These are phyloP conservation scores for Apamea epomidion DNA, from an alignment of 2,888 invertebrate species.

Conservation along the genomic window DNA sequence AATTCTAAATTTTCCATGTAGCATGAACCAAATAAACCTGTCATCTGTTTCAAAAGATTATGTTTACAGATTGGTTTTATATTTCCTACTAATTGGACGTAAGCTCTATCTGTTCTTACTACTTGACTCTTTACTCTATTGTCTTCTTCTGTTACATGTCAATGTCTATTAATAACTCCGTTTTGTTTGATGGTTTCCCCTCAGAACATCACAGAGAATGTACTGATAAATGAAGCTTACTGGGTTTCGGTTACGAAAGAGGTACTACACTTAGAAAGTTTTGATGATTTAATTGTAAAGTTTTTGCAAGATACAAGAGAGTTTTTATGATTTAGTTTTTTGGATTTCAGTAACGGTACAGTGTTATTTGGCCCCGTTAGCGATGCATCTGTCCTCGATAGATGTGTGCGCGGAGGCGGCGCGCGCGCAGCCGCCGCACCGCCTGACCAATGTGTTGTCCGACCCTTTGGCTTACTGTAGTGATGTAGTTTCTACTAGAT, in stretches of 20 bases:
- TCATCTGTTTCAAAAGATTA: conserved; percentile 78
- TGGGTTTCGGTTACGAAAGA: conserved; percentile 98
- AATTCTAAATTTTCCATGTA: conserved; percentile 79
- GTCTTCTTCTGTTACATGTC: conserved; percentile 74
- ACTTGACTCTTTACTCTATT: conserved; percentile 70
- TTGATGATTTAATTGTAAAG: conserved; percentile 90
- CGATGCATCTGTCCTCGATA: conserved; percentile 91
- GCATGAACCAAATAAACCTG: conserved; percentile 79
- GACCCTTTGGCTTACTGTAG: conserved; percentile 90
- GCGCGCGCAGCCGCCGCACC: conserved; percentile 76
- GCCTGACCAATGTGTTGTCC: conserved; percentile 84
- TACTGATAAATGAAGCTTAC: conserved; percentile 98
- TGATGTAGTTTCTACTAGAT: conserved; percentile 89
- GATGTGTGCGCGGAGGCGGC: conserved; percentile 82
- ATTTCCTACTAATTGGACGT: conserved; percentile 85
- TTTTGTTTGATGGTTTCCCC: conserved; percentile 92
- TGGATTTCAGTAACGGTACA: conserved; percentile 90
- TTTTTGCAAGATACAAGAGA: conserved; percentile 90
- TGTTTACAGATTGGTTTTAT: conserved; percentile 86
- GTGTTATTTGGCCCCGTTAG: conserved; percentile 91
- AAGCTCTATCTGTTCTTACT: conserved; percentile 81
- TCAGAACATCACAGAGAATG: conserved; percentile 99
- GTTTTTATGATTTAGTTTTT: conserved; percentile 90
- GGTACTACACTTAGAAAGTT: conserved; percentile 93
- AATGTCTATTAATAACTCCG: conserved; percentile 87